Percentiles rank a stretch among this genome's conserved stretches.
Evolutionary conservation across 2,113 vertebrate species (phyloP).

Genomic region (Stegostoma tigrinum): DNA sequence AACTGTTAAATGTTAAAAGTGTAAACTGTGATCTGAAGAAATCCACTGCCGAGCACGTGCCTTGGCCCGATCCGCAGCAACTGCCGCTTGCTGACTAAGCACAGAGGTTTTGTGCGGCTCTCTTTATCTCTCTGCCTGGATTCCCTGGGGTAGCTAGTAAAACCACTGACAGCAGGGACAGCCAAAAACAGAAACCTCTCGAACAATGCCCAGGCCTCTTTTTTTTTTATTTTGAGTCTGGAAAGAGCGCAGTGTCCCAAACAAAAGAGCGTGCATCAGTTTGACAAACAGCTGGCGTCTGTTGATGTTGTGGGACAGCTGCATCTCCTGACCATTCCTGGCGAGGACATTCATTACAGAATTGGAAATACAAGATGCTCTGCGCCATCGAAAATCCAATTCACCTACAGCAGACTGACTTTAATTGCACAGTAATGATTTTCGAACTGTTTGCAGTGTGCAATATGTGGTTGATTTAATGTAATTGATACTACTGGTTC

Average conservation of each 20-base stretch:
- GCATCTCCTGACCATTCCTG: constrained; percentile 55
- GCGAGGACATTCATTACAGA: constrained; percentile 49
- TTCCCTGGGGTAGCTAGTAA: not conserved
- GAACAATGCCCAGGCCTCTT: not conserved
- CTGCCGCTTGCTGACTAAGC: not conserved
- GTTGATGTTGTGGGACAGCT: constrained; percentile 66
- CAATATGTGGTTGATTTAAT: constrained; percentile 54
- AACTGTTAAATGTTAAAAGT: not conserved
- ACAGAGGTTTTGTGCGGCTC: not conserved
- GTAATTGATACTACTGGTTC: constrained; percentile 54
- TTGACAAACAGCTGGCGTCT: constrained; percentile 56
- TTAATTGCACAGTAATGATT: constrained; percentile 65
- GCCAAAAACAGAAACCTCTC: not conserved
- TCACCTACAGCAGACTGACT: constrained; percentile 46
- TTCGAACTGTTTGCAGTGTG: constrained; percentile 57
- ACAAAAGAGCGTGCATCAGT: constrained; percentile 48
- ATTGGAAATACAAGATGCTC: constrained; percentile 42
- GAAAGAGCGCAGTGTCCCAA: not conserved
- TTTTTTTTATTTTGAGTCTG: not conserved
- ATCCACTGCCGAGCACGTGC: not conserved
- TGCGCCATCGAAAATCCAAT: constrained; percentile 46
- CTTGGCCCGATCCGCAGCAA: not conserved
- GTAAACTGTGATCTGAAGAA: constrained; percentile 23
- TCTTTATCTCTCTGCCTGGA: not conserved
- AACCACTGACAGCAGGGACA: not conserved